These are phyloP conservation scores for Drosophila tropicalis DNA, from an alignment of 1,140 invertebrate genomes.

Conservation along the genomic window DNA sequence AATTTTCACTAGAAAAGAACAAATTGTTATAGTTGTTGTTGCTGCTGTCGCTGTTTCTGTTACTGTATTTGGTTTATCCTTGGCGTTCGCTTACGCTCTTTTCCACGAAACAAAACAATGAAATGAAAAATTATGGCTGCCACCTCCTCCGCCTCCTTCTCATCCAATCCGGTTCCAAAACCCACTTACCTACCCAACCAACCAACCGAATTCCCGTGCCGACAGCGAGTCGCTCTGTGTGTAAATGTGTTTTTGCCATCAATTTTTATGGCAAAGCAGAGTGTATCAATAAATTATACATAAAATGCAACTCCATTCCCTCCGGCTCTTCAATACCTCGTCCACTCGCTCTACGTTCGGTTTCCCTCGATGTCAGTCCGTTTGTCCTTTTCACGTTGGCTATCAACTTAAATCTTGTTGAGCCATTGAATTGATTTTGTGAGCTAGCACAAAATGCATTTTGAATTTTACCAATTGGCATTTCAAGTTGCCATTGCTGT, in stretches of 20 bases:
- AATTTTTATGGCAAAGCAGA: slow-evolving; percentile 77
- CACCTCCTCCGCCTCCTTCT: background rate
- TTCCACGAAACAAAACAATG: slow-evolving; percentile 65
- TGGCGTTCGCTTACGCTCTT: slow-evolving; percentile 63
- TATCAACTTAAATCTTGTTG: slow-evolving; percentile 50
- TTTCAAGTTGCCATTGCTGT: slow-evolving; percentile 23
- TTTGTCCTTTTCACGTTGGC: slow-evolving; percentile 4
- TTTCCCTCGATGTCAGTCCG: background rate
- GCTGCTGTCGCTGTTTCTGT: slow-evolving; percentile 27
- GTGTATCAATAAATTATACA: slow-evolving; percentile 80
- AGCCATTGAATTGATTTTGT: slow-evolving; percentile 64
- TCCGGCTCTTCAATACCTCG: background rate
- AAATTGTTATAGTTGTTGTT: slow-evolving; percentile 46
- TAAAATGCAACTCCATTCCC: slow-evolving; percentile 55
- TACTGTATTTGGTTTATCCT: slow-evolving; percentile 61
- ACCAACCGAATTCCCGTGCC: slow-evolving; percentile 20
- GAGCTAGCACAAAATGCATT: slow-evolving; percentile 57
- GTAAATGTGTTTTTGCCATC: slow-evolving; percentile 78
- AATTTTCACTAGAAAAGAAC: slow-evolving; percentile 48
- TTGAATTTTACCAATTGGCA: slow-evolving; percentile 50
- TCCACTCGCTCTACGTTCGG: background rate
- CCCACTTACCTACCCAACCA: too few relatives aligned
- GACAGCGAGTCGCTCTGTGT: slow-evolving; percentile 25
- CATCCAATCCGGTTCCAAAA: too few relatives aligned
- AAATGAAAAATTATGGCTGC: slow-evolving; percentile 77